Percentiles rank a stretch among this genome's conserved stretches.
These are phyloP conservation scores for Pteromalus puparum DNA, from an alignment of 1,140 invertebrate species.

Conservation along the genomic window DNA sequence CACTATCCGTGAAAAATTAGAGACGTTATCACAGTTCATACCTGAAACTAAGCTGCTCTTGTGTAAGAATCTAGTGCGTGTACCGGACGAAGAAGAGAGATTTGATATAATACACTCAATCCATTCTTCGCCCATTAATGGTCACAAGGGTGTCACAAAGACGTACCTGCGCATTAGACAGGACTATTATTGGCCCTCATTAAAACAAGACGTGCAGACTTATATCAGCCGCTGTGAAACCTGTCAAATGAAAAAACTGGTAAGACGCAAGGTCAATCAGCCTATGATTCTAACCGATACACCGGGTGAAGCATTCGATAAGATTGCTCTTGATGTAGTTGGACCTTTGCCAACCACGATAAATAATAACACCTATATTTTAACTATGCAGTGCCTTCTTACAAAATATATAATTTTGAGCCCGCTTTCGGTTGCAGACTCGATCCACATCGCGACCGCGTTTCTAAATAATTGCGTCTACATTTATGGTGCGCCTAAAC, in stretches of 20 bases:
- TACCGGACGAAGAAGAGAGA: too few relatives aligned
- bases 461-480: slow-evolving; percentile 14
- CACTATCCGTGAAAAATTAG: too few relatives aligned
- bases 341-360: slow-evolving; percentile 19
- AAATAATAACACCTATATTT: not conserved
- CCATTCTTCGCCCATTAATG: too few relatives aligned
- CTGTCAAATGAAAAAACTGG: slow-evolving; percentile 33
- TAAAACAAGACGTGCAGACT: not conserved
- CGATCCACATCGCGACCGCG: not conserved
- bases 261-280: slow-evolving; percentile 16
- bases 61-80: too few relatives aligned
- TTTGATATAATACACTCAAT: too few relatives aligned
- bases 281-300: slow-evolving; percentile 25
- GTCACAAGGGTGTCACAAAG: too few relatives aligned
- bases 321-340: slow-evolving; percentile 42
- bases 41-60: too few relatives aligned
- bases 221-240: slow-evolving; percentile 7
- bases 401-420: slow-evolving; percentile 10
- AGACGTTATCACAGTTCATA: too few relatives aligned
- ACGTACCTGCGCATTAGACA: not conserved
- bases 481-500: slow-evolving; percentile 36
- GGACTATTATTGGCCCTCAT: not conserved
- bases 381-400: slow-evolving; percentile 26
- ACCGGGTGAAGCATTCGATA: slow-evolving; percentile 16
- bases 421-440: not conserved